Base-by-base conservation (phyloP, 2,797 vertebrate species). In the Halcyon leucocephala region DNA sequence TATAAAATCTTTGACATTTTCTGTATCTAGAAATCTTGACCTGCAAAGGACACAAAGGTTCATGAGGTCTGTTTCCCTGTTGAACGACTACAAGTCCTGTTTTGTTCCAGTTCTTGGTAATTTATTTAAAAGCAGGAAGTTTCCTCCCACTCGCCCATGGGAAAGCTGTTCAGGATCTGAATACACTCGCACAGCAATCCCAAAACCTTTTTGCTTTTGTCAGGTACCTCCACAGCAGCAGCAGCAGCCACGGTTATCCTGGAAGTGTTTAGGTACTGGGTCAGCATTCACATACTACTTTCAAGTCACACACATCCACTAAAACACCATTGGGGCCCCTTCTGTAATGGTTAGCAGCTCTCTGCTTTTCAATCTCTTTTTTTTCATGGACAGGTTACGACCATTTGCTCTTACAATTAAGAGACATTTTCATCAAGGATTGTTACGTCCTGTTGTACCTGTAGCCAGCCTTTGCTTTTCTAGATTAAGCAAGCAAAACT, bases 101-200 rank as follows among this genome's bases (percentile, higher is more conserved):
- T 94, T 88, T 4, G 0, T 74, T 88, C 42, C 57, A 88, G 69
- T 62, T 84, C 81, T 76, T 44, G 65, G 28, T 41, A 29, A 78
- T 73, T 71, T 60, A 51, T 74, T 84, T 58, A 76, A 89, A 90
- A 82, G 91, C 80, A 90, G 89, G 86, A 95, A 82, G 73, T 82
- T 83, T 86, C 90, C 86, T 94, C 93, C 90, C 90, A 67, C 76
- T 96, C 2, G 4, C 37, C 69, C 73, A n/a, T 62, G 77, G 91
- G 77, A 92, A 93, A 90, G 77, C 77, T 86, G 64, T 19, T 84
- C 64, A 85, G 82, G 79, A 66, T 66, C 69, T 52, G 60, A 39
- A 17, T 16, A 31, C 0, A 0, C 35, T 41, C 26, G 49, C 52
- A 28, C 24, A 89, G 82, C 82, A 46, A 49, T n/a, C 57, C 64